phyloP scores from a whole-genome alignment of 1,140 invertebrate genomes.

The Rhopalosiphum padi region DNA sequence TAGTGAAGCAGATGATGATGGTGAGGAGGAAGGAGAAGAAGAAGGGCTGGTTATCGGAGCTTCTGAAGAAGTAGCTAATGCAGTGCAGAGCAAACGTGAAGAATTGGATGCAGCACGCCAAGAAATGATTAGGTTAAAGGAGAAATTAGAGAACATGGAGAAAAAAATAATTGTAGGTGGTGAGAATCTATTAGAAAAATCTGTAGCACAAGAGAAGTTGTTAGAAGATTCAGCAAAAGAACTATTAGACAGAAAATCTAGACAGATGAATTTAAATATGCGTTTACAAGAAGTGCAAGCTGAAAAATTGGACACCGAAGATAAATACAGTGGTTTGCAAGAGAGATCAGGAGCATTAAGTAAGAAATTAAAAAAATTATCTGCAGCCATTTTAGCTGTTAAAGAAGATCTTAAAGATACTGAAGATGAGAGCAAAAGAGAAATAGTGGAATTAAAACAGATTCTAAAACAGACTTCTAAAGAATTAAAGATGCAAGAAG shows the following conservation, averaged over 20 bases:
- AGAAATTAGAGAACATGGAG: slow-evolving; percentile 89
- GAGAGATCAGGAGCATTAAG: slow-evolving; percentile 92
- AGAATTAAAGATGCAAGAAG: slow-evolving; percentile 90
- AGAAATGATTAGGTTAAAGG: slow-evolving; percentile 64
- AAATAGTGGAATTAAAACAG: slow-evolving; percentile 95
- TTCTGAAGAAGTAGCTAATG: slow-evolving; percentile 32
- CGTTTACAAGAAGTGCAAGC: slow-evolving; percentile 78
- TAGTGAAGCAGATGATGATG: slow-evolving; percentile 68
- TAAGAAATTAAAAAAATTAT: slow-evolving; percentile 91
- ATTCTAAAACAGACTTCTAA: slow-evolving; percentile 86
- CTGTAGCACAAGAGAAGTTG: slow-evolving; percentile 90
- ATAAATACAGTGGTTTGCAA: slow-evolving; percentile 91
- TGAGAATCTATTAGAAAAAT: slow-evolving; percentile 97
- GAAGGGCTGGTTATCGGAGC: slow-evolving; percentile 64
- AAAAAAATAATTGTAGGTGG: slow-evolving; percentile 97
- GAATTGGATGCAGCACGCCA: slow-evolving; percentile 64
- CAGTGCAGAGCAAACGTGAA: slow-evolving; percentile 67
- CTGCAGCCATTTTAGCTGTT: slow-evolving; percentile 78
- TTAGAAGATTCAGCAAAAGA: slow-evolving; percentile 91
- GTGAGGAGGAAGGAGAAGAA: slow-evolving; percentile 67
- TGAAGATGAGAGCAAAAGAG: slow-evolving; percentile 91
- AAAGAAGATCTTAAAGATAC: slow-evolving; percentile 89
- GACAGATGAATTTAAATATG: slow-evolving; percentile 83
- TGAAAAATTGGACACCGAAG: slow-evolving; percentile 94
- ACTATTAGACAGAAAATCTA: slow-evolving; percentile 81